Conservation (phyloP, 2,888 invertebrate species). For the Heliconius aoede region DNA sequence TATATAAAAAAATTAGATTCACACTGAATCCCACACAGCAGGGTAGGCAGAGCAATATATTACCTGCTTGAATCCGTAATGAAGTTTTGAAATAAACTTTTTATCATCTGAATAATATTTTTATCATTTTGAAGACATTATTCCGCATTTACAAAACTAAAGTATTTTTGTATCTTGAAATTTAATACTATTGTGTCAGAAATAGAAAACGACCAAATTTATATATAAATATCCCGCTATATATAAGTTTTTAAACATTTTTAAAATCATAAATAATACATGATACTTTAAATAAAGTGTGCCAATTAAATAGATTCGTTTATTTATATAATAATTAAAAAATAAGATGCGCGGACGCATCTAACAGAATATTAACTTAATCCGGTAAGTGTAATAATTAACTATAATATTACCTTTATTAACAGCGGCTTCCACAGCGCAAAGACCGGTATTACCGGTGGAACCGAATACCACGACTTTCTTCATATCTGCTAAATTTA, state of each 20-base stretch:
- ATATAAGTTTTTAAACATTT: not conserved
- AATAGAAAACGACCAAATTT: not conserved
- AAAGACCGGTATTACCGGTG: conserved; percentile 92
- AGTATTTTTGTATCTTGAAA: not conserved
- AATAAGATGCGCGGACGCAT: conserved; percentile 1
- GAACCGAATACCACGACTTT: conserved; percentile 92
- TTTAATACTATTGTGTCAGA: no score
- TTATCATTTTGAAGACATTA: no score
- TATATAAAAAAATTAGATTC: no score
- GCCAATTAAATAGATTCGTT: not conserved
- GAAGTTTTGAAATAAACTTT: no score
- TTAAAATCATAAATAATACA: not conserved
- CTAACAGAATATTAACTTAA: not conserved
- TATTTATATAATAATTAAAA: not conserved
- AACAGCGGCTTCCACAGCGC: conserved; percentile 89
- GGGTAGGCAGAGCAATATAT: no score
- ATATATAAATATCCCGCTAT: not conserved
- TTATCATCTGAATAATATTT: no score
- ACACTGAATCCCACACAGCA: no score
- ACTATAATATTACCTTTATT: conserved; percentile 86
- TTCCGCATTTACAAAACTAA: no score
- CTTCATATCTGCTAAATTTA: conserved; percentile 82
- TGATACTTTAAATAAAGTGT: not conserved
- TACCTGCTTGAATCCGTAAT: no score
- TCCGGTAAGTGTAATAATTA: not conserved